Evolutionary conservation across 2,797 vertebrate genomes (phyloP), one percentile per base, ranked within the genome.

Genomic region (Myoxocephalus aenaeus): DNA sequence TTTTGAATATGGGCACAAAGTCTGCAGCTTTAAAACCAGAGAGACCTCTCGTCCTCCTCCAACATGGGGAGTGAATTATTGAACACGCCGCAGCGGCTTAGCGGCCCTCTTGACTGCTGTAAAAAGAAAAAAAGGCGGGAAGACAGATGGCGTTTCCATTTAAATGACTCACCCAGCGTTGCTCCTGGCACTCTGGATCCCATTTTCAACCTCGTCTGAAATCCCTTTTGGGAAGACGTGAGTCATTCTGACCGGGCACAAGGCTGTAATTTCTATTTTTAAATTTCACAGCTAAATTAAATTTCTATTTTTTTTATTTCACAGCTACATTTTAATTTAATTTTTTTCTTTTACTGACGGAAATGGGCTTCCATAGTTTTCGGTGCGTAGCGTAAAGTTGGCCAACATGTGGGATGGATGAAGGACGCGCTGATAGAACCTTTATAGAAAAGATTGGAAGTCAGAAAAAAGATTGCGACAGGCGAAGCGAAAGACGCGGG

Each of bases 21-120:
- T 34, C 38, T 10, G 22, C 12, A 70, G 69, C 69, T 70, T 71
- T 69, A 66, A 79, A 64, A 70, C 44, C 71, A 22, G 54, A 59
- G 46, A 71, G 66, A 70, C 42, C 29, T 56, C 67, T 69, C 40
- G 70, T 84, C 73, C 53, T 69, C 82, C 61, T 84, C 74, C 84
- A 78, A 84, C 65, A 80, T 58, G 3, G 38, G 0, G 32, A 46
- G 51, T 80, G 76, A 87, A 80, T 88, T 81, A 83, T 73, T 83
- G 84, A 91, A 61, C 58, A 14, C 7, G 50, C 36, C 17, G 25
- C 32, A 27, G 65, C 17, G 65, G 18, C 32, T 3, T 13, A 32
- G 57, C 80, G 36, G 70, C 38, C 27, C 40, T 66, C 53, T 70
- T 79, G 82, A 53, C 75, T 17, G 15, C 62, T 20, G 27, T 13